Evolutionary conservation across 2,113 vertebrate species (phyloP), one percentile per base, ranked within the genome.

Genomic region (Myxocyprinus asiaticus): DNA sequence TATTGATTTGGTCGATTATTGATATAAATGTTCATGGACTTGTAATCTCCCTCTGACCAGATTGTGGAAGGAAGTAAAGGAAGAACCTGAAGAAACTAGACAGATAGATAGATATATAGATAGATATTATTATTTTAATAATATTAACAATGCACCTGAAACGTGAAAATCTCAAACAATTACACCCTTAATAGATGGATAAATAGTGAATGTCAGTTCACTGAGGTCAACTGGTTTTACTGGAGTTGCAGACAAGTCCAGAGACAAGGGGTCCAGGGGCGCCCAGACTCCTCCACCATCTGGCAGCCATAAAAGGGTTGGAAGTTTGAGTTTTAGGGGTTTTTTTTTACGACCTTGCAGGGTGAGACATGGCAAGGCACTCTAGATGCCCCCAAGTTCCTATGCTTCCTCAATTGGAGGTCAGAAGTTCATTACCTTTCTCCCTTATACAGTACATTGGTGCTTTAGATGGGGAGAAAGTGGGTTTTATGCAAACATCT

Each of bases 361-460:
- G 90, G 88, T 89, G 90, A 91, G 85, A 91, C 87, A 81, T 64
- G 78, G 87, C 22, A 33, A 33, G 22, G 22, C 89, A 91, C 90
- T 92, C 88, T 88, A 79, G 84, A 89, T 92, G 91, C 90, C 91
- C 91, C 87, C 83, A 12, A 88, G 90, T 84, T 88, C 87, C 87
- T 89, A 78, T 83, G 89, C 86, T 88, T 92, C 89, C 90, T 33
- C 87, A 89, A 88, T 83, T 85, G 90, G 88, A 88, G 91, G 91
- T 92, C 92, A 93, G 91, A 93, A 93, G 92, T 92, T 92, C 91
- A 93, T 87, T 92, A 89, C 90, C 91, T 91, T 88, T 86, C 85
- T 86, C 85, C 83, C n/a, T 48, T 80, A 78, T 82, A 67, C 65
- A 82, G 86, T 64, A 89, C 88, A 87, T 86, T 80, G 9, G 33